A percentile compares a stretch with the other conserved stretches of the same genome.
Conservation (phyloP, 2,888 invertebrate genomes). For the Slavum lentiscoides region DNA sequence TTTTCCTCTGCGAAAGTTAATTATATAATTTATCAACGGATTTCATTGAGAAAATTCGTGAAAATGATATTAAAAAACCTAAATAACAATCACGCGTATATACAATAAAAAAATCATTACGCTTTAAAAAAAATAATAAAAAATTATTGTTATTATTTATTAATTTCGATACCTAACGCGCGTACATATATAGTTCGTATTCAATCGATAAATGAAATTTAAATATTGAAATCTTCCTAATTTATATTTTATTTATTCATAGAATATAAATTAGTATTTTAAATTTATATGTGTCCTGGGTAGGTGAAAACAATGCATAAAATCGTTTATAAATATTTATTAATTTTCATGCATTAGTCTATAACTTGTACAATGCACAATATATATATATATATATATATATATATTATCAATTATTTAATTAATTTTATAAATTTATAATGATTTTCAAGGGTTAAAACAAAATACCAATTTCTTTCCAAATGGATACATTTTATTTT, state of each 20-base stretch:
- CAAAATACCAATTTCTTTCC: no score
- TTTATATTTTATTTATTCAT: slow-evolving; percentile 4
- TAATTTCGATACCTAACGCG: background rate
- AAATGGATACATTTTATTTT: no score
- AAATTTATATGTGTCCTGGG: background rate
- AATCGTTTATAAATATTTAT: background rate
- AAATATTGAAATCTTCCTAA: background rate
- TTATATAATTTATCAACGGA: no score
- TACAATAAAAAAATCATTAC: background rate
- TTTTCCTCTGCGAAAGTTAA: no score
- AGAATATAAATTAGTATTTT: slow-evolving; percentile 1
- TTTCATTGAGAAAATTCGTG: no score
- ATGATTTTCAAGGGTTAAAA: no score
- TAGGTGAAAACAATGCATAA: background rate
- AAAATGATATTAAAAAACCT: no score
- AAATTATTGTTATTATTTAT: background rate
- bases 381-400: no score
- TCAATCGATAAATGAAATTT: background rate
- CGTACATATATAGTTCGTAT: background rate
- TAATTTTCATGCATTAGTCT: background rate
- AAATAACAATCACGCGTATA: no score
- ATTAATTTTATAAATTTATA: no score
- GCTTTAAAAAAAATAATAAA: background rate
- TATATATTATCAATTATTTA: no score
- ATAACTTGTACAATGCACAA: background rate